Percentiles rank a stretch among this genome's conserved stretches.
Conservation (phyloP, 2,888 invertebrate genomes). For the Ochropleura leucogaster region DNA sequence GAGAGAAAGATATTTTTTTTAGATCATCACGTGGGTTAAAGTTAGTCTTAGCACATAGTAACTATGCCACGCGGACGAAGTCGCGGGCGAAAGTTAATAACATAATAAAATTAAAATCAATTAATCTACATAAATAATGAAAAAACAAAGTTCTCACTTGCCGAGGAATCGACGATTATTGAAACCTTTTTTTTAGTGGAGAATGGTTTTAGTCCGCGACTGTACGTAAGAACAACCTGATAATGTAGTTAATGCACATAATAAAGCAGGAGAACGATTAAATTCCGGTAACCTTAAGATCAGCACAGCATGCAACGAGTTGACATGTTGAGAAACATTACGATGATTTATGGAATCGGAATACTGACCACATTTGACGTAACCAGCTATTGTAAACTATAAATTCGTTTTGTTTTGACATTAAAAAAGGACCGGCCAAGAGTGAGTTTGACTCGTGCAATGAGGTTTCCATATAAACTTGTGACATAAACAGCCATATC, state of each 20-base stretch:
- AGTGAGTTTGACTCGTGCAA: no score
- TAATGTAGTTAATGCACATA: background rate
- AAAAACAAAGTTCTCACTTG: background rate
- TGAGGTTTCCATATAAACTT: no score
- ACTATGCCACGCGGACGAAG: no score
- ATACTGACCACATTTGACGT: background rate
- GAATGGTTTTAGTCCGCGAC: background rate
- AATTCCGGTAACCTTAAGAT: constrained; percentile 1
- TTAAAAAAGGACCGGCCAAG: background rate
- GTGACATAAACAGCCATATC: no score
- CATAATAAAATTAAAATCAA: background rate
- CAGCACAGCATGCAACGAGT: constrained; percentile 11
- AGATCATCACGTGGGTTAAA: no score
- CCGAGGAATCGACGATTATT: background rate
- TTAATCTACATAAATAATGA: background rate
- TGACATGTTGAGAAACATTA: background rate
- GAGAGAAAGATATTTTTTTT: no score
- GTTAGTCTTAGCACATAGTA: no score
- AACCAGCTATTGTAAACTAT: background rate
- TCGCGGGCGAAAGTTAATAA: no score
- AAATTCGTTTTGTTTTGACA: background rate
- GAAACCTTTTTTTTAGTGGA: background rate
- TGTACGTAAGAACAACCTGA: no score
- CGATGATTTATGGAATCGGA: background rate
- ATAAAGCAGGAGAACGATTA: background rate